Evolutionary conservation across 1,140 invertebrate species (phyloP), one percentile per base, ranked within the genome.

Genomic region (Neodiprion lecontei): DNA sequence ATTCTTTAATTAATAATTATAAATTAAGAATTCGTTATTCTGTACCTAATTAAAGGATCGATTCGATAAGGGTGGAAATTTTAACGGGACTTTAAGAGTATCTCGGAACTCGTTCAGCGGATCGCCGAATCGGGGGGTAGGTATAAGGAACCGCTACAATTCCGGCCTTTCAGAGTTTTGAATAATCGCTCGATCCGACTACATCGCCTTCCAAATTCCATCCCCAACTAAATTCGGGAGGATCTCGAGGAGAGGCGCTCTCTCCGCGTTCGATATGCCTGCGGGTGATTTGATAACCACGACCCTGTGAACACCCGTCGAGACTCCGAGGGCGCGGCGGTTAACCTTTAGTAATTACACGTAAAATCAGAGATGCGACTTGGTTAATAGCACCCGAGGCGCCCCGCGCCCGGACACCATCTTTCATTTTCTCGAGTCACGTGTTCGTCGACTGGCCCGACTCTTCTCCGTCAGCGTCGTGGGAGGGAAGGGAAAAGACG

Each of bases 281-380:
- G 53, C 53, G 53, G 53, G 53, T 61, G 53, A 14, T 61, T 61
- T 61, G 9, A 61, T 61, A 61, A 61, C 53, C 53, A 17, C n/a
- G 53, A 61, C 53, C 53, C 28, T 40, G 28, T 40, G 28, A 40
- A 40, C 28, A 40, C 28, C 28, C 28, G 28, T 40, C 28, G 28
- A 40, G 28, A 5, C 28, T 40, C 2, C n/a, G 53, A 61, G 53
- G 53, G 53, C 9, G n/a, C 11, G n/a, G 53, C 53, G n/a, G 53
- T 61, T 61, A 61, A 61, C n/a, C 53, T 61, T 12, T 61, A 17
- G 53, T 61, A 61, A 61, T 61, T 14, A 61, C 53, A 61, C 53
- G 53, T 61, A 61, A 61, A 61, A 61, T 61, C 53, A 14, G 53
- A 61, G 53, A 61, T 9, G 11, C 53, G 28, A 40, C 28, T 40